Evolutionary conservation across 2,888 invertebrate species (phyloP).

Genomic region (Mythimna ferrago): DNA sequence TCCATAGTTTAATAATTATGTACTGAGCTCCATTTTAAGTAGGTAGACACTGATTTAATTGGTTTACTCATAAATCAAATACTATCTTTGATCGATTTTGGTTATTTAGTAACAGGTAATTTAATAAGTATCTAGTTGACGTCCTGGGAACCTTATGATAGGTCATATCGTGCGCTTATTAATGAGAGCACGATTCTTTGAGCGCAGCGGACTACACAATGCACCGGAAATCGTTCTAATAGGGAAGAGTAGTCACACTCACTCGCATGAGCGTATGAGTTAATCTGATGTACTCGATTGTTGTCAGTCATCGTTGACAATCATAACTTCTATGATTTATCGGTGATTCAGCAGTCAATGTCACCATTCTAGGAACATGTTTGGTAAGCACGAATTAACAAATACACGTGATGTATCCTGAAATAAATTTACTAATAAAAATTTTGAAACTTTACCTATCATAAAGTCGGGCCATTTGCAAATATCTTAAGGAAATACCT

Average conservation of each 20-base stretch:
- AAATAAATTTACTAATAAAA: not conserved
- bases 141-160: conserved; percentile 53
- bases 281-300: conserved; percentile 34
- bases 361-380: conserved; percentile 41
- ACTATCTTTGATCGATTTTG: conserved; percentile 42
- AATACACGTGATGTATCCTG: conserved; percentile 1
- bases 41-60: conserved; percentile 31
- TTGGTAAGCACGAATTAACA: conserved; percentile 11
- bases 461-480: no score
- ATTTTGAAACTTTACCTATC: no score
- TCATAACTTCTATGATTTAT: conserved; percentile 36
- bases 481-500: no score
- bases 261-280: conserved; percentile 18
- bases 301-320: conserved; percentile 40
- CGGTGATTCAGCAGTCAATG: conserved; percentile 42
- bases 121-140: conserved; percentile 39
- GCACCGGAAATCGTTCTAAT: conserved; percentile 48
- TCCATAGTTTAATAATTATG: conserved; percentile 32
- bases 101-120: conserved; percentile 41
- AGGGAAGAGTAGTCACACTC: conserved; percentile 28
- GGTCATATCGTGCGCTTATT: conserved; percentile 53
- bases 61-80: conserved; percentile 39
- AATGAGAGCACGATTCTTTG: conserved; percentile 49
- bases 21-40: conserved; percentile 31
- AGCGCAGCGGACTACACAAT: conserved; percentile 37